A percentile compares a stretch with the other conserved stretches of the same genome.
phyloP scores from a whole-genome alignment of 2,797 vertebrate species.

The Helarctos malayanus region DNA sequence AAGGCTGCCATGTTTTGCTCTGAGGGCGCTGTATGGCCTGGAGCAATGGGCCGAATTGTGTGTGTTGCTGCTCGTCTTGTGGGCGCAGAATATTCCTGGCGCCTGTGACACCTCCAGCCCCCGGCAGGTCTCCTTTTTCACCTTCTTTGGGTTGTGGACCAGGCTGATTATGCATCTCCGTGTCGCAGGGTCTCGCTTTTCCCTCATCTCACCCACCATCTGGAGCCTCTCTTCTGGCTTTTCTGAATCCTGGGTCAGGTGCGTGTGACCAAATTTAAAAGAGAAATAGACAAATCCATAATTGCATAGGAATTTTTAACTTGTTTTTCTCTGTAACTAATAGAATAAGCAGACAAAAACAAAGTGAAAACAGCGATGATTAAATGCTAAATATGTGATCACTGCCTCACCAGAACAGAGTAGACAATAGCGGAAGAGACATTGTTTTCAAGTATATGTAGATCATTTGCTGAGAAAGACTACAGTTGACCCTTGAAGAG shows the following conservation, averaged over 20 bases:
- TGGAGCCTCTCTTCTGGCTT: background rate
- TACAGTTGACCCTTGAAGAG: background rate
- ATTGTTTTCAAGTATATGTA: background rate
- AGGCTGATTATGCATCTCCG: background rate
- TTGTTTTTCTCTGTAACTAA: background rate
- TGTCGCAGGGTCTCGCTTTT: accelerated
- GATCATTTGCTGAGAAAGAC: background rate
- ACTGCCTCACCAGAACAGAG: background rate
- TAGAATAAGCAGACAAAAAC: background rate
- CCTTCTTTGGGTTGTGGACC: background rate
- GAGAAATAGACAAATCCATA: background rate
- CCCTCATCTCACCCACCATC: background rate
- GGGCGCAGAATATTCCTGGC: accelerated
- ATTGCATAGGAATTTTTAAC: background rate
- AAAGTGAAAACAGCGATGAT: background rate
- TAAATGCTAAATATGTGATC: background rate
- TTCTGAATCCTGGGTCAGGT: background rate
- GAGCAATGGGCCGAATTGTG: no score
- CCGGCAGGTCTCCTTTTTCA: background rate
- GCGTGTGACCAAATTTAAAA: background rate
- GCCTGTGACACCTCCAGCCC: background rate
- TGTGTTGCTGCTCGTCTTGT: background rate
- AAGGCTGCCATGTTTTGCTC: background rate
- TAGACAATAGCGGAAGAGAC: background rate
- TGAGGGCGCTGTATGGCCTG: background rate